Evolutionary conservation across 2,797 vertebrate genomes (phyloP).

Genomic region (Rhinichthys osculus): DNA sequence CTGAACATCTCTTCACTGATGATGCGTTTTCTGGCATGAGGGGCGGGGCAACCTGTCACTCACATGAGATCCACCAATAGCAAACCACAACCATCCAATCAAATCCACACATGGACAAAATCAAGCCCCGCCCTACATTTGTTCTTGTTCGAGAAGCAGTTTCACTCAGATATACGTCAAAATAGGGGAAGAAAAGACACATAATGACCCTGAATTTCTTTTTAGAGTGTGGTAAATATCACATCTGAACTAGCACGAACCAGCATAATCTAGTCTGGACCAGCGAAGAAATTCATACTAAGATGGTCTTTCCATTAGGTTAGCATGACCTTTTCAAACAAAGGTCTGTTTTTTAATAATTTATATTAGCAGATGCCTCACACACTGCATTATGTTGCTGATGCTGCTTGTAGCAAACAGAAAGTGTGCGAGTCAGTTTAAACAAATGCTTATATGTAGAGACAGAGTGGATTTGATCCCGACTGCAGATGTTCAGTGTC

Average conservation of each 20-base stretch:
- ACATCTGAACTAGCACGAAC: neutral
- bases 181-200: neutral
- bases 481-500: slow-evolving; percentile 13
- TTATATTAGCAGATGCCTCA: slow-evolving; percentile 13
- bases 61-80: neutral
- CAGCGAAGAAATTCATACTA: neutral
- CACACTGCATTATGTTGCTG: neutral
- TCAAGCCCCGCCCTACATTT: neutral
- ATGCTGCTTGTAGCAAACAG: neutral
- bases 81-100: neutral
- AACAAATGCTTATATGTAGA: slow-evolving; percentile 20
- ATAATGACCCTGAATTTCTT: neutral
- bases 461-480: neutral
- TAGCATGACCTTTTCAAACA: slow-evolving; percentile 30
- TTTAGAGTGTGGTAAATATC: neutral
- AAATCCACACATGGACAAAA: neutral
- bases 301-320: neutral
- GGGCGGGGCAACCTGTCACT: neutral
- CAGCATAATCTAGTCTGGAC: neutral
- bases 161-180: neutral
- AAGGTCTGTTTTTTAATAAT: slow-evolving; percentile 33
- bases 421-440: neutral
- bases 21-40: neutral
- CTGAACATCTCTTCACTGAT: neutral
- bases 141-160: neutral